Evolutionary conservation across 2,113 vertebrate genomes (phyloP).

Genomic region (Sturnira hondurensis): DNA sequence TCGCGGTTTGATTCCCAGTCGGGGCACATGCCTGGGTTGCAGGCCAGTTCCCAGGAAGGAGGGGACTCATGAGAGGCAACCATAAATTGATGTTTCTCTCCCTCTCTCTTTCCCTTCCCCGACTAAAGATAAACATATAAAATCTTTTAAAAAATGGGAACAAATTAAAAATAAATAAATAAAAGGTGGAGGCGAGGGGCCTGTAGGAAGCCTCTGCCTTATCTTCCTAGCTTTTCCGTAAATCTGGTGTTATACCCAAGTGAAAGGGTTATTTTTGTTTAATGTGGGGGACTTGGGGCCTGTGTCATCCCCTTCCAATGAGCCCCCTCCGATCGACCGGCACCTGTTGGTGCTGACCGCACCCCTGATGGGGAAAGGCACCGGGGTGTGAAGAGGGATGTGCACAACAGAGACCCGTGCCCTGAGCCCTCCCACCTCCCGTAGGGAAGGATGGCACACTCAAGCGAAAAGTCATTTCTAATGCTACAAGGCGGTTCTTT

Average conservation of each 20-base stretch:
- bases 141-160: too few species aligned
- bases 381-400: too few species aligned
- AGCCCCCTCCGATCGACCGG: neutral
- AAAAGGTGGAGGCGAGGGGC: neutral
- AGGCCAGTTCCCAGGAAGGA: too few species aligned
- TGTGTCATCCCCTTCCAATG: neutral
- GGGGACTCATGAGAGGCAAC: too few species aligned
- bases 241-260: neutral
- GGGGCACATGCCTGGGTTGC: too few species aligned
- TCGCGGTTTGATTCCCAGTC: too few species aligned
- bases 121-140: too few species aligned
- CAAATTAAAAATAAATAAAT: too few species aligned
- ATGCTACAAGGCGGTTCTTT: neutral
- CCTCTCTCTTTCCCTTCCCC: too few species aligned
- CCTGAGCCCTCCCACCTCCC: neutral
- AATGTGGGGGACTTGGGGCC: neutral
- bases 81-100: too few species aligned
- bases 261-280: neutral
- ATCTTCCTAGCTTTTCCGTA: neutral
- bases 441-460: neutral
- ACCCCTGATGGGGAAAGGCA: neutral
- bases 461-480: neutral
- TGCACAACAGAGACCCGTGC: neutral
- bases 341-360: neutral
- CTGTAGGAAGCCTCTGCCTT: neutral